phyloP scores from a whole-genome alignment of 1,140 invertebrate genomes.

The Macrosteles quadrilineatus region DNA sequence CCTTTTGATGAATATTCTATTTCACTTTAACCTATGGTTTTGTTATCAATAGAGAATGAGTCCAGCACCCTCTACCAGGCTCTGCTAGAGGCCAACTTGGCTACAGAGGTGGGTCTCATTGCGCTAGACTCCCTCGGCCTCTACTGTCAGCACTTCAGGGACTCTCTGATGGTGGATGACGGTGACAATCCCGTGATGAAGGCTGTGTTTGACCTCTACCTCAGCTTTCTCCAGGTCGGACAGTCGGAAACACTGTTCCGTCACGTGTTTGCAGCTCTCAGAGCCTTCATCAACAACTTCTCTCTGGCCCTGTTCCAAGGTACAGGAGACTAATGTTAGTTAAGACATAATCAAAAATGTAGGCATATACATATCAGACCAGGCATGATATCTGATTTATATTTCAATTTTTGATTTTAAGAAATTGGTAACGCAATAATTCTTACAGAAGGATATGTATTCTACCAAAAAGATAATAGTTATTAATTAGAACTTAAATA shows the following conservation, averaged over 20 bases:
- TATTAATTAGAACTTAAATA: too few species aligned
- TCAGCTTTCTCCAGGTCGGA: slow-evolving; percentile 83
- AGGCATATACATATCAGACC: background rate
- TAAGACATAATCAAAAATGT: too few species aligned
- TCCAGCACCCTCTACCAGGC: slow-evolving; percentile 62
- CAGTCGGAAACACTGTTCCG: slow-evolving; percentile 88
- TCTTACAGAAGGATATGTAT: too few species aligned
- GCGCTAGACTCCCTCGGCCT: slow-evolving; percentile 83
- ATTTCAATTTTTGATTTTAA: background rate
- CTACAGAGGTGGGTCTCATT: slow-evolving; percentile 87
- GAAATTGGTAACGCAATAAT: too few species aligned
- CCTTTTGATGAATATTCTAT: too few species aligned
- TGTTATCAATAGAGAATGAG: slow-evolving; percentile 56
- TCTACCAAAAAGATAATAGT: too few species aligned
- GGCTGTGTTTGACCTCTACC: slow-evolving; percentile 78
- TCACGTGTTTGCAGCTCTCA: slow-evolving; percentile 86
- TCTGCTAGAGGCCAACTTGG: slow-evolving; percentile 81
- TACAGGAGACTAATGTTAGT: too few species aligned
- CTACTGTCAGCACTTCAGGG: slow-evolving; percentile 80
- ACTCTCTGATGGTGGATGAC: slow-evolving; percentile 62
- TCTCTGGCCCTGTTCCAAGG: slow-evolving; percentile 79
- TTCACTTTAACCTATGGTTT: too few species aligned
- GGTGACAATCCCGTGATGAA: slow-evolving; percentile 76
- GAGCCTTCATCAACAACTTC: slow-evolving; percentile 91
- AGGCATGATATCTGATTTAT: background rate